Base-by-base conservation (phyloP, 2,888 invertebrate genomes). In the Girardia tigrina region DNA sequence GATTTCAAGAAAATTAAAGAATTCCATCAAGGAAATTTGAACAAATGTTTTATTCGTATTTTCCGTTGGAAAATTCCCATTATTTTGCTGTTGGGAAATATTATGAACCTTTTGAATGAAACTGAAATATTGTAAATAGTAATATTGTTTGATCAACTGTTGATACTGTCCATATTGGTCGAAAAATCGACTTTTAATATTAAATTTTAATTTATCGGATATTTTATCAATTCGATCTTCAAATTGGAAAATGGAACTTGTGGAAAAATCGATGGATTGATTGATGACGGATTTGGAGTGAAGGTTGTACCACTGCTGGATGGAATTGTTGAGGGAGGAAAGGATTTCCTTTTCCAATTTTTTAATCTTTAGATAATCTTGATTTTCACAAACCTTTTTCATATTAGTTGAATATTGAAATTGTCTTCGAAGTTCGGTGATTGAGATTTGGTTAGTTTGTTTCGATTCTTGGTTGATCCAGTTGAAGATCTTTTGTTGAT, bases 401-500 rank as follows among this genome's bases (percentile, higher is more conserved):
- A 56, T 56, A 23, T 56, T 56, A 2, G 4, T 56, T 16, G 56
- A 56, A 16, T 56, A 56, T 56, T 56, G 56, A 4, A 56, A 16
- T 16, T 56, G 56, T 12, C 56, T n/a, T 56, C 23, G n/a, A 8
- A 56, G 4, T 56, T 56, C 56, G n/a, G 56, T 20, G 23, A 56
- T 56, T 2, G 56, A 56, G 4, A 56, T 12, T 56, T 56, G 56
- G n/a, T 56, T 56, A 23, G 23, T 56, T 56, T 56, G 56, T 56
- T 56, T 56, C 2, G 56, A 20, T 56, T 56, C 56, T n/a, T 56
- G 56, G 23, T 56, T 56, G 23, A 56, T 56, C 56, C 56, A 56
- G n/a, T 56, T 56, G 23, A 56, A 56, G n/a, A 56, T 16, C n/a
- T n/a, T 56, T 56, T 56, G 56, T 56, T 56, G 56, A 56, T 56